Evolutionary conservation across 2,797 vertebrate genomes (phyloP).

Genomic region (Loris lydekkerianus): DNA sequence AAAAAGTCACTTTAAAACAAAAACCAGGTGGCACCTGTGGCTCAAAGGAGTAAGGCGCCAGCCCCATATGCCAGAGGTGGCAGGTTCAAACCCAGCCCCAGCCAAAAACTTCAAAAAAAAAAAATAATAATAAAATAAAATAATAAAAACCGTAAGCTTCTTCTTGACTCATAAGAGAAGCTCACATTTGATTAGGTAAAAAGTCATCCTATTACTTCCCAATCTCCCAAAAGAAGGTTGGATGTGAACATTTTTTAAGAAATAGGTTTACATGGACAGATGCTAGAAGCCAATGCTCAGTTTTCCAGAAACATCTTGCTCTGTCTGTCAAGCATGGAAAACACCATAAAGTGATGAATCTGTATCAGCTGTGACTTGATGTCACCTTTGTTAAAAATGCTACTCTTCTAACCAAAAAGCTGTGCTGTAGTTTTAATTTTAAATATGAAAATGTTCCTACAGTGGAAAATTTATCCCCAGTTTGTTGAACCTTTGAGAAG

Average conservation of each 20-base stretch:
- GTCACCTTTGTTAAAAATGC: conserved; percentile 56
- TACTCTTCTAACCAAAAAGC: conserved; percentile 25
- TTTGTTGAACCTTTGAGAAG: not conserved
- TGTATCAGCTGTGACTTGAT: conserved; percentile 5
- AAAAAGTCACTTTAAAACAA: conserved; percentile 24
- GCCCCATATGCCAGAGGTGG: too few relatives aligned
- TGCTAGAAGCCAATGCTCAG: not conserved
- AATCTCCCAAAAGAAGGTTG: conserved; percentile 5
- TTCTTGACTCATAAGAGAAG: conserved; percentile 28
- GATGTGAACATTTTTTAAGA: conserved; percentile 47
- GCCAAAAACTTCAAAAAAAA: too few relatives aligned
- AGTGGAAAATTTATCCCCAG: conserved; percentile 16
- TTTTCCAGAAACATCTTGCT: conserved; percentile 50
- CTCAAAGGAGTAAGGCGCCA: too few relatives aligned
- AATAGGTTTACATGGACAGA: conserved; percentile 14
- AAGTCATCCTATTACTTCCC: conserved; percentile 42
- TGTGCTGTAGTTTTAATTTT: conserved; percentile 45
- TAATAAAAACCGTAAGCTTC: conserved; percentile 32
- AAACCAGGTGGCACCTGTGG: not conserved
- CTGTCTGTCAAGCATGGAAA: conserved; percentile 27
- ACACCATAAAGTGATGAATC: conserved; percentile 49
- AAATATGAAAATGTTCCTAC: not conserved
- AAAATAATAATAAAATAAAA: too few relatives aligned
- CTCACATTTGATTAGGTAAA: conserved; percentile 2
- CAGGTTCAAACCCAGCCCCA: too few relatives aligned